Evolutionary conservation across 2,888 invertebrate genomes (phyloP).

Genomic region (Venustoraphidia nigricollis): DNA sequence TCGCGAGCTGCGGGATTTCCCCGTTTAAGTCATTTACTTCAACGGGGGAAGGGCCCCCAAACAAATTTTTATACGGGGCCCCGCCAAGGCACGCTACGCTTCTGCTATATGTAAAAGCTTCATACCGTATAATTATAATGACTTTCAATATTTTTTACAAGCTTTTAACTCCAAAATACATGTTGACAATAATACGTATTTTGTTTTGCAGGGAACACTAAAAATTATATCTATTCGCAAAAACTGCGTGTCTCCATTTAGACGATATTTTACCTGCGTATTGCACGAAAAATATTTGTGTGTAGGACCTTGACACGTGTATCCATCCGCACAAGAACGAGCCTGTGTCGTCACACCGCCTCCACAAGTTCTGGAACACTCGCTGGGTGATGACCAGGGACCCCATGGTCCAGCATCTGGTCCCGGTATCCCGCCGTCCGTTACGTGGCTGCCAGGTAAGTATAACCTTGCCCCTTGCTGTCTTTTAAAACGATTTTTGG

Average conservation of each 20-base stretch:
- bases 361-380: slow-evolving; percentile 84
- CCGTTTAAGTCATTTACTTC: too few relatives aligned
- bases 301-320: slow-evolving; percentile 56
- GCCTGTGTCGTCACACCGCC: slow-evolving; percentile 82
- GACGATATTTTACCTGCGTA: slow-evolving; percentile 45
- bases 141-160: too few relatives aligned
- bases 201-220: neutral
- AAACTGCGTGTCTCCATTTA: neutral
- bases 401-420: slow-evolving; percentile 58
- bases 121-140: too few relatives aligned
- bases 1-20: too few relatives aligned
- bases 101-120: too few relatives aligned
- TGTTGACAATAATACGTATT: neutral
- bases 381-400: slow-evolving; percentile 67
- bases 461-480: slow-evolving; percentile 60
- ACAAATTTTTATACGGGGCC: too few relatives aligned
- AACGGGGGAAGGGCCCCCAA: too few relatives aligned
- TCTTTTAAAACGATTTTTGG: slow-evolving; percentile 50
- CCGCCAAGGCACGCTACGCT: too few relatives aligned
- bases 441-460: slow-evolving; percentile 54
- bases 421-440: slow-evolving; percentile 48
- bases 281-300: slow-evolving; percentile 84
- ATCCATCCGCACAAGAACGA: slow-evolving; percentile 56
- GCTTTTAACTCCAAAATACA: neutral
- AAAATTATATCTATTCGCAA: neutral